phyloP scores from a whole-genome alignment of 1,140 invertebrate species.

The Galleria mellonella region DNA sequence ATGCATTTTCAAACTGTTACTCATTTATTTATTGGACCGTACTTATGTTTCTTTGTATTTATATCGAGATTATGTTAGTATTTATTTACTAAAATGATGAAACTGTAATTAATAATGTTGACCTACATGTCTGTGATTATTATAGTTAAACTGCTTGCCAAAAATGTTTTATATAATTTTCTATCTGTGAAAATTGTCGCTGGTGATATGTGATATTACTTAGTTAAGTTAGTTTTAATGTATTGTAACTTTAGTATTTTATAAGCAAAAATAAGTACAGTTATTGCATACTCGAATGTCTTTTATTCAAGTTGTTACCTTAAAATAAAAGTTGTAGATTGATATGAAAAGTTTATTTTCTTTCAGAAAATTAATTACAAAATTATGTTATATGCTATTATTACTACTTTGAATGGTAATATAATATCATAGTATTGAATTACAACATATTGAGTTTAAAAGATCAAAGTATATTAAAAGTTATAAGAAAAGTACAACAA shows the following conservation, averaged over 20 bases:
- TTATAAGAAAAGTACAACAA: too few species aligned
- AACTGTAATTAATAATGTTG: not conserved
- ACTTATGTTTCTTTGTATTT: slow-evolving; percentile 39
- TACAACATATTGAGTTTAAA: too few species aligned
- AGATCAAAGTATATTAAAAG: too few species aligned
- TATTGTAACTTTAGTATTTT: slow-evolving; percentile 14
- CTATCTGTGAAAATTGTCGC: slow-evolving; percentile 31
- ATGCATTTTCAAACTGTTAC: slow-evolving; percentile 2
- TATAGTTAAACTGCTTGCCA: slow-evolving; percentile 22
- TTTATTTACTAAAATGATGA: not conserved
- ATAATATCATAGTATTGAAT: too few species aligned
- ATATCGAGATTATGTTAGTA: not conserved
- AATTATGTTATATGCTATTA: too few species aligned
- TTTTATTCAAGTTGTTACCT: slow-evolving; percentile 1
- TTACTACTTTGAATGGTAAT: too few species aligned
- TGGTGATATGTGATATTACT: slow-evolving; percentile 69
- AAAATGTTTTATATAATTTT: slow-evolving; percentile 30
- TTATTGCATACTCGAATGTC: slow-evolving; percentile 2
- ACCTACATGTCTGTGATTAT: slow-evolving; percentile 7
- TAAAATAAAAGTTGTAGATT: too few species aligned
- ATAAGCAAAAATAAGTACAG: slow-evolving; percentile 18
- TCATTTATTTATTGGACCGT: slow-evolving; percentile 40
- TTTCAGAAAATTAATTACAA: too few species aligned
- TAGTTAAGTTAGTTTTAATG: slow-evolving; percentile 41
- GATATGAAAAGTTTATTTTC: too few species aligned